Evolutionary conservation across 2,888 invertebrate species (phyloP).

Genomic region (Aphidius colemani): DNA sequence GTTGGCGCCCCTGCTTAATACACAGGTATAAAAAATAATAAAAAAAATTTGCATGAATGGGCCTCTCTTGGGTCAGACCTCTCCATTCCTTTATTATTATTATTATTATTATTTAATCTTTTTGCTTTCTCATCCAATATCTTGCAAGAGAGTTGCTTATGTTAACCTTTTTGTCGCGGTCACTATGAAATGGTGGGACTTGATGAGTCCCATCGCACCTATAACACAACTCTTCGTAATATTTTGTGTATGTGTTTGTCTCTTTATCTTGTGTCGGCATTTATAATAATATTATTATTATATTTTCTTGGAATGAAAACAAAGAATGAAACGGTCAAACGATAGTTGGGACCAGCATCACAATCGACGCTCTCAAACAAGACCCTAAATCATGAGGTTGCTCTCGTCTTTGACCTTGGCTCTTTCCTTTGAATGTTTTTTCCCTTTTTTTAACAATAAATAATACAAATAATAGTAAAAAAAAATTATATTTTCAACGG

Average conservation of each 20-base stretch:
- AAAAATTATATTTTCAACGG: background rate
- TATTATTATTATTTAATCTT: background rate
- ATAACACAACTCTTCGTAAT: slow-evolving; percentile 7
- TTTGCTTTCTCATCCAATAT: background rate
- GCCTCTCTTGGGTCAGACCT: background rate
- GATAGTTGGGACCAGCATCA: background rate
- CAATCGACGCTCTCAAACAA: no score
- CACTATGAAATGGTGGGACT: slow-evolving; percentile 16
- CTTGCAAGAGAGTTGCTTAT: no score
- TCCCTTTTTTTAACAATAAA: background rate
- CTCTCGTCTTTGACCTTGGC: no score
- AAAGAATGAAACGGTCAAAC: slow-evolving; percentile 30
- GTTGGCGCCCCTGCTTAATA: slow-evolving; percentile 29
- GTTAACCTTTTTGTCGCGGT: background rate
- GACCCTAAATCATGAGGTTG: no score
- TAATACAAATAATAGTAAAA: background rate
- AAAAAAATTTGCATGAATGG: slow-evolving; percentile 29
- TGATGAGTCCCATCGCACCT: slow-evolving; percentile 34
- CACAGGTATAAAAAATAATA: background rate
- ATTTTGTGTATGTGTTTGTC: slow-evolving; percentile 4
- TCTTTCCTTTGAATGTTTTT: no score
- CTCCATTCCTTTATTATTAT: no score
- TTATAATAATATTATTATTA: no score
- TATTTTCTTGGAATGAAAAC: slow-evolving; percentile 35
- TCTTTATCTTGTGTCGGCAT: slow-evolving; percentile 14